Evolutionary conservation across 2,888 invertebrate species (phyloP).

Genomic region (Lithophane socia): DNA sequence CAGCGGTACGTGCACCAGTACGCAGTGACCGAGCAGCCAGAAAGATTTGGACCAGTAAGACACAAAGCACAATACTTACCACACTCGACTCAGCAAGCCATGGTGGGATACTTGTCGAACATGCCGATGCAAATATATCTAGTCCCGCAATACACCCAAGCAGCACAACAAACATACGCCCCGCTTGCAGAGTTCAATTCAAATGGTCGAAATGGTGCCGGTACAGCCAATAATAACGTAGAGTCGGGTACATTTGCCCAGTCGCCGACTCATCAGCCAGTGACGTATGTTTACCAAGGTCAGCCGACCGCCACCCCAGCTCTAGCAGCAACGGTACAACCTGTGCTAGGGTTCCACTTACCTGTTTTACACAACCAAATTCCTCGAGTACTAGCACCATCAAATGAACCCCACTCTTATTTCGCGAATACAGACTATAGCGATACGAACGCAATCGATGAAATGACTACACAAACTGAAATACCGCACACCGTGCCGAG

Average conservation of each 20-base stretch:
- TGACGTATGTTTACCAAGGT: conserved; percentile 78
- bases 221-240: conserved; percentile 72
- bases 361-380: conserved; percentile 78
- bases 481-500: conserved; percentile 74
- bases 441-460: conserved; percentile 79
- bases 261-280: conserved; percentile 71
- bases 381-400: conserved; percentile 74
- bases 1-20: conserved; percentile 85
- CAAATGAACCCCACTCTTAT: conserved; percentile 75
- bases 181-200: conserved; percentile 65
- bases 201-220: conserved; percentile 52
- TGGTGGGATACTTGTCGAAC: conserved; percentile 86
- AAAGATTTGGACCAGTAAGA: conserved; percentile 67
- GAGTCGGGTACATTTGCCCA: conserved; percentile 80
- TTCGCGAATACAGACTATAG: conserved; percentile 76
- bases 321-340: conserved; percentile 76
- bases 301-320: conserved; percentile 78
- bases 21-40: conserved; percentile 84
- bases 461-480: conserved; percentile 77
- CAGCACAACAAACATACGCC: conserved; percentile 70
- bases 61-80: conserved; percentile 73
- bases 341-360: conserved; percentile 79
- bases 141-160: conserved; percentile 84
- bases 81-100: conserved; percentile 77
- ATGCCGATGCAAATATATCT: conserved; percentile 88